phyloP scores from a whole-genome alignment of 2,888 invertebrate genomes.

The Kuschelorhynchus macadamiae region DNA sequence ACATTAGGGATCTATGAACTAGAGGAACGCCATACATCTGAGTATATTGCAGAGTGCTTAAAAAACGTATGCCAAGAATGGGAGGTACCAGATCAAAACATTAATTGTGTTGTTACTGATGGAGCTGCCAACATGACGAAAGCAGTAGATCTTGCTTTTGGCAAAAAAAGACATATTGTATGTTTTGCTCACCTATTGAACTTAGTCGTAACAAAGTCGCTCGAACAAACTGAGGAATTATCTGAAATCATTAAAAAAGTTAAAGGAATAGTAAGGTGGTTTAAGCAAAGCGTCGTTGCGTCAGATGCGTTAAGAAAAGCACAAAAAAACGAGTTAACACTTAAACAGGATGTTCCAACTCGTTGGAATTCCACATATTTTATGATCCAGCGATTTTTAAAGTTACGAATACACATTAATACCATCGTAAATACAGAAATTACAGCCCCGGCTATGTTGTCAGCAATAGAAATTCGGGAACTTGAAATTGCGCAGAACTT shows the following conservation, averaged over 20 bases:
- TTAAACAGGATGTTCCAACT: too few relatives aligned
- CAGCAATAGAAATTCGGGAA: too few relatives aligned
- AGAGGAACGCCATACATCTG: conserved; percentile 13
- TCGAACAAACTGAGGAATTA: conserved; percentile 17
- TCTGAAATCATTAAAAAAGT: conserved; percentile 16
- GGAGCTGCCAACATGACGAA: conserved; percentile 10
- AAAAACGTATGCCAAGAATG: neutral
- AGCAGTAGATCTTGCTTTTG: conserved; percentile 10
- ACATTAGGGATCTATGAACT: conserved; percentile 10
- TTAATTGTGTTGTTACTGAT: conserved; percentile 8
- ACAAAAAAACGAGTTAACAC: too few relatives aligned
- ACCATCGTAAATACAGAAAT: too few relatives aligned
- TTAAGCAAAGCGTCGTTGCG: conserved; percentile 22
- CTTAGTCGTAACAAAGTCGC: conserved; percentile 9
- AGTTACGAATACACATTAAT: too few relatives aligned
- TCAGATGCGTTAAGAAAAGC: neutral
- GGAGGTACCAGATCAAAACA: neutral
- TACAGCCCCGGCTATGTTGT: too few relatives aligned
- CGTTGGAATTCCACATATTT: conserved; percentile 54
- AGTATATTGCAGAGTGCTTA: conserved; percentile 6
- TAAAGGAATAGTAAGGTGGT: conserved; percentile 21
- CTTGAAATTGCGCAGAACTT: too few relatives aligned
- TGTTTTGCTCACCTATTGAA: conserved; percentile 19
- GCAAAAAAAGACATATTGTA: conserved; percentile 11
- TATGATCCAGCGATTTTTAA: too few relatives aligned